phyloP scores from a whole-genome alignment of 2,113 vertebrate species.

The Neogale vison region DNA sequence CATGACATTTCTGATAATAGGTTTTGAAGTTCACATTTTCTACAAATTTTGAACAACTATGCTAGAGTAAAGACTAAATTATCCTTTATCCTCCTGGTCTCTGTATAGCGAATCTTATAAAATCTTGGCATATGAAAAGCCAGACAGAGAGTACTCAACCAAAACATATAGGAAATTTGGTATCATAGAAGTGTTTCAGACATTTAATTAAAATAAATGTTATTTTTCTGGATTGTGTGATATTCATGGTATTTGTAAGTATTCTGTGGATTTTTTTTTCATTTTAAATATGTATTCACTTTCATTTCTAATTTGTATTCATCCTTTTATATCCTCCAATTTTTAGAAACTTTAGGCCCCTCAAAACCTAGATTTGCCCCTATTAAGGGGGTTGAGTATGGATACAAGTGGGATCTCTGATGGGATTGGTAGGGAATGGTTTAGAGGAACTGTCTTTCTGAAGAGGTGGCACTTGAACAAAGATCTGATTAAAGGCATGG shows the following conservation, averaged over 20 bases:
- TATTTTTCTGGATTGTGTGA: not conserved
- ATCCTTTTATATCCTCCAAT: not conserved
- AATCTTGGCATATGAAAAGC: not conserved
- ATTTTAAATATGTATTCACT: not conserved
- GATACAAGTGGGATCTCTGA: not conserved
- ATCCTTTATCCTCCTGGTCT: not conserved
- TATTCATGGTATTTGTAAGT: not conserved
- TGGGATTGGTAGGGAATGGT: not conserved
- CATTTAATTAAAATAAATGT: not conserved
- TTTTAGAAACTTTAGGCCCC: not conserved
- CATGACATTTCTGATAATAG: not conserved
- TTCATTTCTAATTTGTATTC: not conserved
- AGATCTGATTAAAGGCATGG: not conserved
- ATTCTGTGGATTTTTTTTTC: not conserved
- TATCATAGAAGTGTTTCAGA: not conserved
- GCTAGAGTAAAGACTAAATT: not conserved
- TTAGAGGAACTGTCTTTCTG: not conserved
- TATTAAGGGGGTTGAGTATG: not conserved
- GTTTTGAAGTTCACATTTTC: not conserved
- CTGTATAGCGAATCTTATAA: not conserved
- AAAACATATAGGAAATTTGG: not conserved
- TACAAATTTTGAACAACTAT: not conserved
- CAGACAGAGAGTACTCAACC: not conserved
- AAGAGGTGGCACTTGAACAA: not conserved
- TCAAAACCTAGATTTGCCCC: not conserved